A percentile compares a stretch with the other conserved stretches of the same genome.
Evolutionary conservation across 37 sponge, comb jelly and placozoan species (phyloP).

Genomic region (Agelas oroides): DNA sequence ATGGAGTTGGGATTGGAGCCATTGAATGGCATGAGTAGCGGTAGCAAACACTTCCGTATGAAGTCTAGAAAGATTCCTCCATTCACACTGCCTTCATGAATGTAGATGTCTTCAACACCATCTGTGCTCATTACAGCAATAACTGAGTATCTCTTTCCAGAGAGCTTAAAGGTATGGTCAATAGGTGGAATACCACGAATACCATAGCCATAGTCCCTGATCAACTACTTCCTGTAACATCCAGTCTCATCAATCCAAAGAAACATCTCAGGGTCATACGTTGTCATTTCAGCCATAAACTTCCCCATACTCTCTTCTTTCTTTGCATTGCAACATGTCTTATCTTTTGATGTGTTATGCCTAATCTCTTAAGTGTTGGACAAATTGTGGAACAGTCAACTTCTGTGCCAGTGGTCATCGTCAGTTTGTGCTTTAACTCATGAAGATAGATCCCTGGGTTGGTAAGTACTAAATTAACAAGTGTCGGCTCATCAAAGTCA

Average conservation of each 20-base stretch:
- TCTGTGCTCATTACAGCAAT: not conserved
- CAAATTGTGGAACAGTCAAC: slow-evolving; percentile 14
- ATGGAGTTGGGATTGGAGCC: not conserved
- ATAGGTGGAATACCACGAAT: not conserved
- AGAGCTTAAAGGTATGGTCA: not conserved
- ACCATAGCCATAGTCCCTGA: slow-evolving; percentile 18
- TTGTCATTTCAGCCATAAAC: no score
- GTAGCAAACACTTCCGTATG: not conserved
- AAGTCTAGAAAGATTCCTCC: slow-evolving; percentile 18
- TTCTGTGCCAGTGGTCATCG: slow-evolving; percentile 6
- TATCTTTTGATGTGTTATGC: not conserved
- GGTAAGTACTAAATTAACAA: not conserved
- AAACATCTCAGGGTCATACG: no score
- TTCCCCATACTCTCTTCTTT: no score
- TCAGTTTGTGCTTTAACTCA: not conserved
- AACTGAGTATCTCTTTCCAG: not conserved
- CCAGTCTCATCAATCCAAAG: slow-evolving; percentile 21
- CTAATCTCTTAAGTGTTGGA: not conserved
- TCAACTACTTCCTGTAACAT: not conserved
- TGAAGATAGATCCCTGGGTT: slow-evolving; percentile 6
- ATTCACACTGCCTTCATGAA: slow-evolving; percentile 1
- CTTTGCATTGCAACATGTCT: no score
- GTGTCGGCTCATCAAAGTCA: no score
- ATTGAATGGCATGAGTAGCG: slow-evolving; percentile 4
- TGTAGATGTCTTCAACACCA: slow-evolving; percentile 7